These are phyloP conservation scores for Diachasma alloeum DNA, from an alignment of 1,140 invertebrate genomes.

Conservation along the genomic window DNA sequence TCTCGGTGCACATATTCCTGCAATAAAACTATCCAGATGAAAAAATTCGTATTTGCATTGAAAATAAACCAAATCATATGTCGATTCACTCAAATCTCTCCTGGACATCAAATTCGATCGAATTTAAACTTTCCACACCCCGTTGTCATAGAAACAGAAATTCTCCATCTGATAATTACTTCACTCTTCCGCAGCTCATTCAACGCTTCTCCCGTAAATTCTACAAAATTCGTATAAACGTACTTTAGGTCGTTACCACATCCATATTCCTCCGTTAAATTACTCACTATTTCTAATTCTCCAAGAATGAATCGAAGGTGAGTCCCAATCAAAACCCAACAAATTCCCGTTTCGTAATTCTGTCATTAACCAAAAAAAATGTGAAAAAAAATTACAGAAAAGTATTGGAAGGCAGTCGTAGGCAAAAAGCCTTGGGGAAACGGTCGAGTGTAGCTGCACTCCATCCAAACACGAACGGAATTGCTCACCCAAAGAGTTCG, in stretches of 20 bases:
- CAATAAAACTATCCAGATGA: too few relatives aligned
- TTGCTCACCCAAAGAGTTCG: not conserved
- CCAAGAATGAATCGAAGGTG: not conserved
- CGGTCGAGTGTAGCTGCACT: not conserved
- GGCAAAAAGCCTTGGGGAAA: not conserved
- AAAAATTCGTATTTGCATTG: too few relatives aligned
- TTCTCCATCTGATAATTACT: not conserved
- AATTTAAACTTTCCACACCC: not conserved
- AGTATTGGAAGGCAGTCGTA: not conserved
- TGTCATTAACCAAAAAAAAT: not conserved
- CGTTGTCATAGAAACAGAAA: not conserved
- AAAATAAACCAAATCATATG: too few relatives aligned
- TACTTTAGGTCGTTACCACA: not conserved
- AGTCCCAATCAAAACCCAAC: not conserved
- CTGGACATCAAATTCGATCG: not conserved
- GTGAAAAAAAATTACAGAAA: not conserved
- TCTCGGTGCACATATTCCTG: too few relatives aligned
- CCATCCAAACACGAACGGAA: not conserved
- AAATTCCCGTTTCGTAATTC: not conserved
- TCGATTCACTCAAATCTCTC: too few relatives aligned
- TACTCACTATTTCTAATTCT: not conserved
- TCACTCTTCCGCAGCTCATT: not conserved
- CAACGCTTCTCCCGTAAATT: not conserved
- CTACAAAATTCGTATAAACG: not conserved
- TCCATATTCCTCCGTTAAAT: not conserved